Conservation (phyloP, 2,797 vertebrate species). For the Poecilia wingei region DNA sequence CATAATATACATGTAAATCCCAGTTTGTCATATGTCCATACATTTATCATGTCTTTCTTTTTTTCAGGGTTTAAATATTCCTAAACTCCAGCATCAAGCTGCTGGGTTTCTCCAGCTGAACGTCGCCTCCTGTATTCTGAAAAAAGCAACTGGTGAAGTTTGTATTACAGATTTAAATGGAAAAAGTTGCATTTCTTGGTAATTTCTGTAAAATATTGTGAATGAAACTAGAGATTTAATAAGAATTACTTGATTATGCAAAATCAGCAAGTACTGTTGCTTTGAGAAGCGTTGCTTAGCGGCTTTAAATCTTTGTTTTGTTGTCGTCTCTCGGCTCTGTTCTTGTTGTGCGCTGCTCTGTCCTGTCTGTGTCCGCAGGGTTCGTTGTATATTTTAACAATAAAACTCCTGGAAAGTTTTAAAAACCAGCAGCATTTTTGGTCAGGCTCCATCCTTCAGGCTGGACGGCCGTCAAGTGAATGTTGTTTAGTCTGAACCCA, state of each 20-base stretch:
- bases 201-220: constrained; percentile 35
- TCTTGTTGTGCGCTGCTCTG: constrained; percentile 9
- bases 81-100: not conserved
- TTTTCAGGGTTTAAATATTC: constrained; percentile 68
- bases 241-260: constrained; percentile 35
- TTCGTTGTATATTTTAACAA: constrained; percentile 20
- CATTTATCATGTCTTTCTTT: constrained; percentile 22
- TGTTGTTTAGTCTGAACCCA: constrained; percentile 1
- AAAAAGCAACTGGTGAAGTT: constrained; percentile 20
- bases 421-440: constrained; percentile 8
- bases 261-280: constrained; percentile 37
- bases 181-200: constrained; percentile 32
- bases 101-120: constrained; percentile 23
- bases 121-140: constrained; percentile 23
- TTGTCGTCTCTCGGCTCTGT: constrained; percentile 27
- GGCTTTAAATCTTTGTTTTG: constrained; percentile 57
- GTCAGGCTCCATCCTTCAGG: not conserved
- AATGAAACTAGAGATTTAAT: constrained; percentile 29
- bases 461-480: not conserved
- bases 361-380: constrained; percentile 2
- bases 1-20: not conserved
- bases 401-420: constrained; percentile 18
- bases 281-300: not conserved
- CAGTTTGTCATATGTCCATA: not conserved
- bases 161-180: constrained; percentile 5